These are phyloP conservation scores for Ricordea florida DNA, from an alignment of 92 coral and sea anemone genomes.

Conservation along the genomic window DNA sequence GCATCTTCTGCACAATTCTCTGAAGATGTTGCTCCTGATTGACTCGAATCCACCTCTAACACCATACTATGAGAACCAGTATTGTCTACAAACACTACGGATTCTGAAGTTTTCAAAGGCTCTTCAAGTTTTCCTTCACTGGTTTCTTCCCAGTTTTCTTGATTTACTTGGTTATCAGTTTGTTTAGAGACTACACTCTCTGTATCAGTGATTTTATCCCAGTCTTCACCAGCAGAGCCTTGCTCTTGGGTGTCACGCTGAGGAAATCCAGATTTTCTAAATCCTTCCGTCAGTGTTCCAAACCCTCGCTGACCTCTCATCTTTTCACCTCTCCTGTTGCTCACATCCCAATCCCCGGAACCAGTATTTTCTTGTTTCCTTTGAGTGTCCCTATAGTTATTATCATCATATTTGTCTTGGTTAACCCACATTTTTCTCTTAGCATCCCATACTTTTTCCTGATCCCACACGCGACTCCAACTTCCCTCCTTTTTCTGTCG, in stretches of 20 bases:
- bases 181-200: no score
- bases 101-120: no score
- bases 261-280: neutral
- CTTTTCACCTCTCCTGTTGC: neutral
- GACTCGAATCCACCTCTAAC: no score
- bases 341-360: conserved; percentile 12
- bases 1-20: no score
- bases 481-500: conserved; percentile 68
- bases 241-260: neutral
- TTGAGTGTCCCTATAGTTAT: neutral
- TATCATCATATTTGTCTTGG: neutral
- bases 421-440: conserved; percentile 23
- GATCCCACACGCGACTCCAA: conserved; percentile 89
- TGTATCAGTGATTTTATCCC: no score
- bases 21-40: no score
- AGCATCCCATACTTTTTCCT: conserved; percentile 37
- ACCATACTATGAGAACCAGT: no score
- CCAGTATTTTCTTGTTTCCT: neutral
- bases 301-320: neutral
- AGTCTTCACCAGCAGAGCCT: neutral
- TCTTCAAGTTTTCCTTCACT: neutral
- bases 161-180: no score
- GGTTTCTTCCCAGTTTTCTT: neutral
- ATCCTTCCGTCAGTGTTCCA: neutral
- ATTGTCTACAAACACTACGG: no score